Evolutionary conservation across 2,113 vertebrate genomes (phyloP).

Genomic region (Plecotus auritus): DNA sequence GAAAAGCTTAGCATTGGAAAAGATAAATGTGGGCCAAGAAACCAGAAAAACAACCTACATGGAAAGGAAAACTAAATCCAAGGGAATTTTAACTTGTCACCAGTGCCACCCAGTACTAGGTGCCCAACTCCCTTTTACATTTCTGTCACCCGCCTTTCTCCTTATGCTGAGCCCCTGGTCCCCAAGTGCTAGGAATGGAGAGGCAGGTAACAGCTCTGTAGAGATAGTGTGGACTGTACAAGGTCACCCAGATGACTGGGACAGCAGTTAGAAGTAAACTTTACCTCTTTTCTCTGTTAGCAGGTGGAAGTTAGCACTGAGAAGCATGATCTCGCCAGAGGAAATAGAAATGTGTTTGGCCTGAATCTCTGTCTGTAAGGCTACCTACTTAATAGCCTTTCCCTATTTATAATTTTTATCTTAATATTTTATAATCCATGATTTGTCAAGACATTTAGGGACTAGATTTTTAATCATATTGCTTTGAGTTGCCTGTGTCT

Average conservation of each 20-base stretch:
- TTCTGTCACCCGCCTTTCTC: background rate
- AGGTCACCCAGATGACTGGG: background rate
- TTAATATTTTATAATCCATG: background rate
- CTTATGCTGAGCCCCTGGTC: background rate
- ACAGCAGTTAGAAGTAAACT: background rate
- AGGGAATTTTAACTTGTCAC: background rate
- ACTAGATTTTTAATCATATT: background rate
- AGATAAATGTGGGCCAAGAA: background rate
- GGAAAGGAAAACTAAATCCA: background rate
- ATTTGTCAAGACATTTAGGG: background rate
- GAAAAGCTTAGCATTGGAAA: background rate
- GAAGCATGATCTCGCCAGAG: too few relatives aligned
- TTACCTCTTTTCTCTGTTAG: background rate
- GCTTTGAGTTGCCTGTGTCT: background rate
- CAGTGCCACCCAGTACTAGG: rapidly evolving
- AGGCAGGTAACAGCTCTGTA: background rate
- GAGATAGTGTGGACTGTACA: background rate
- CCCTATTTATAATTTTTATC: background rate
- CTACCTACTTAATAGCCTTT: background rate
- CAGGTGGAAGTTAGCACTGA: too few relatives aligned
- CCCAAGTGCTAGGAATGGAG: too few relatives aligned
- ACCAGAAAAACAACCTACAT: background rate
- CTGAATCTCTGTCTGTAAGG: background rate
- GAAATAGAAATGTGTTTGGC: background rate
- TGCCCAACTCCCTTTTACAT: background rate